These are phyloP conservation scores for Thera obeliscata DNA, from an alignment of 2,888 invertebrate genomes.

Conservation along the genomic window DNA sequence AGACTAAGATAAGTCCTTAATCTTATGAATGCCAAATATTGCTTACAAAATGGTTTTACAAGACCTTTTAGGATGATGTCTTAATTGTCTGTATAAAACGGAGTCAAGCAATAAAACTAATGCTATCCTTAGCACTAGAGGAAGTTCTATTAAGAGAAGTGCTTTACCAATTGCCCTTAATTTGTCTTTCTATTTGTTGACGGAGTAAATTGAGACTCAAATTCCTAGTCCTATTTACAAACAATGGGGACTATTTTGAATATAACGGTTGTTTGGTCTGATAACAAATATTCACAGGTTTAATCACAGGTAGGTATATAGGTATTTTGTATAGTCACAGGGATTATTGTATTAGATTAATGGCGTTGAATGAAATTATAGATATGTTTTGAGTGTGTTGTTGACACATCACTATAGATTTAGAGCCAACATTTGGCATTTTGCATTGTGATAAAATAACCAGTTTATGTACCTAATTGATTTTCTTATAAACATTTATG, in stretches of 20 bases:
- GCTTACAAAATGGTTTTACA: too few relatives aligned
- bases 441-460: too few relatives aligned
- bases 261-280: not conserved
- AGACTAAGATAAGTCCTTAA: too few relatives aligned
- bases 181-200: slow-evolving; percentile 63
- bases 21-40: too few relatives aligned
- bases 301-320: too few relatives aligned
- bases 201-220: slow-evolving; percentile 29
- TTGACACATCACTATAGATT: too few relatives aligned
- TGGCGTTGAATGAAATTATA: too few relatives aligned
- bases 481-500: not conserved
- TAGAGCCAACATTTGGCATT: too few relatives aligned
- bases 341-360: too few relatives aligned
- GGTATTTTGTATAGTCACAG: too few relatives aligned
- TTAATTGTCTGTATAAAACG: slow-evolving; percentile 39
- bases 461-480: not conserved
- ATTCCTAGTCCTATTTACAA: slow-evolving; percentile 15
- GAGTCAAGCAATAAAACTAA: slow-evolving; percentile 48
- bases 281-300: not conserved
- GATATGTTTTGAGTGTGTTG: too few relatives aligned
- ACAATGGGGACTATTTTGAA: not conserved
- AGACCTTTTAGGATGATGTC: not conserved
- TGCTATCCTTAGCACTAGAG: slow-evolving; percentile 51
- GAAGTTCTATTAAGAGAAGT: slow-evolving; percentile 78
- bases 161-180: slow-evolving; percentile 76